These are phyloP conservation scores for Anastrepha ludens DNA, from an alignment of 1,140 invertebrate genomes.

Conservation along the genomic window DNA sequence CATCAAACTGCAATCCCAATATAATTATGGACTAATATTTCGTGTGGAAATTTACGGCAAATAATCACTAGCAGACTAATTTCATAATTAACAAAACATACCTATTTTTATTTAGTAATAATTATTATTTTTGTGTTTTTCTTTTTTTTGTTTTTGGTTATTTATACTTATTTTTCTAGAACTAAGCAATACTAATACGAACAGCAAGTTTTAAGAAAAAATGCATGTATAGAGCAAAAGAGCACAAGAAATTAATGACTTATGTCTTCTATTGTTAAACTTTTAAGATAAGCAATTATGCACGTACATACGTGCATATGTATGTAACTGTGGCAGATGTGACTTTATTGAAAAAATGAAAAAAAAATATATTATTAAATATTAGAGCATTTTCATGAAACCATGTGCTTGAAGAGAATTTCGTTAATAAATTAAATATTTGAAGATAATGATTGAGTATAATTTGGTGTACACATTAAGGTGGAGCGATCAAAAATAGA, in stretches of 20 bases:
- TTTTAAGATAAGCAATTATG: conserved; percentile 17
- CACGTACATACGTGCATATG: background rate
- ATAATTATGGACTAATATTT: conserved; percentile 76
- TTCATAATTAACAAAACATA: background rate
- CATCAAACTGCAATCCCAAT: conserved; percentile 76
- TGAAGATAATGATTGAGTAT: background rate
- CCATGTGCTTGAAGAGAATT: background rate
- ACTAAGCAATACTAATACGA: background rate
- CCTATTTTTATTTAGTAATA: conserved; percentile 20
- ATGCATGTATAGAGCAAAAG: background rate
- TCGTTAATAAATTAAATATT: background rate
- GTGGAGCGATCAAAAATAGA: no score
- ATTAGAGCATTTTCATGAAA: background rate
- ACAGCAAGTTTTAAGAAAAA: background rate
- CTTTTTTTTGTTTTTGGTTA: background rate
- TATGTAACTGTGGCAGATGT: background rate
- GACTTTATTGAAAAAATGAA: background rate
- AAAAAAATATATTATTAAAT: background rate
- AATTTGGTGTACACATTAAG: background rate
- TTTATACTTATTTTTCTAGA: conserved; percentile 13
- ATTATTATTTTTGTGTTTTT: conserved; percentile 1
- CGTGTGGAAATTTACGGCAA: conserved; percentile 75
- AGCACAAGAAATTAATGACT: conserved; percentile 34
- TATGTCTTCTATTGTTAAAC: conserved; percentile 19
- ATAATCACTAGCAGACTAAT: conserved; percentile 57